Base-by-base conservation (phyloP, 2,113 vertebrate species). In the Morone saxatilis region DNA sequence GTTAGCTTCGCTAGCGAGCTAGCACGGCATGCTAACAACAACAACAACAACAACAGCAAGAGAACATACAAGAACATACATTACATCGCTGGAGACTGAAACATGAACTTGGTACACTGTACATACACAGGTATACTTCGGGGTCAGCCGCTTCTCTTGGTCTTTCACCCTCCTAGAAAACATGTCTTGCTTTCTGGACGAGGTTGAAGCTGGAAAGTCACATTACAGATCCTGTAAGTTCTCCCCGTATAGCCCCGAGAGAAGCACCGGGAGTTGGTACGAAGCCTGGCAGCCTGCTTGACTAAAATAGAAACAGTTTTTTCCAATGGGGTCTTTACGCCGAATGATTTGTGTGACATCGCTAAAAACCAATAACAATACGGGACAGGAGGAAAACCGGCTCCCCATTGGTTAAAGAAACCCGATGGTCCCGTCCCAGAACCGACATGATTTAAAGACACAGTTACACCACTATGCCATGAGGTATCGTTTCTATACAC, bases 71-170 rank as follows among this genome's bases (percentile, higher is more conserved):
- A 25, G 16, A 81, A 74, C 36, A 61, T 70, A 73, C 12, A 70
- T 2, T 70, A 73, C 12, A 70, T 2, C 19, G 54, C n/a, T 6
- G 22, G n/a, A 40, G 40, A 57, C 14, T 13, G 14, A 54, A 48
- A 63, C 73, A 47, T 41, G 40, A 74, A 57, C 19, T 17, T 19
- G 36, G 10, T 17, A 57, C 38, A 20, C 6, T 25, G 4, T 76
- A 95, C 96, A 81, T 94, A 95, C 94, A 86, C 90, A 91, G 31
- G 94, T 92, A 85, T 95, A 96, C 91, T 95, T 96, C 51, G 94
- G 91, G 78, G 92, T 94, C 85, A 93, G 89, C 38, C 72, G 91
- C 68, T 91, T 92, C 78, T 83, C 93, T 80, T 78, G 89, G 59
- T 94, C 93, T 80, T 95, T 95, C 85, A 77, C 81, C 80, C 92